These are phyloP conservation scores for Drosophila repletoides DNA, from an alignment of 1,140 invertebrate species.

Conservation along the genomic window DNA sequence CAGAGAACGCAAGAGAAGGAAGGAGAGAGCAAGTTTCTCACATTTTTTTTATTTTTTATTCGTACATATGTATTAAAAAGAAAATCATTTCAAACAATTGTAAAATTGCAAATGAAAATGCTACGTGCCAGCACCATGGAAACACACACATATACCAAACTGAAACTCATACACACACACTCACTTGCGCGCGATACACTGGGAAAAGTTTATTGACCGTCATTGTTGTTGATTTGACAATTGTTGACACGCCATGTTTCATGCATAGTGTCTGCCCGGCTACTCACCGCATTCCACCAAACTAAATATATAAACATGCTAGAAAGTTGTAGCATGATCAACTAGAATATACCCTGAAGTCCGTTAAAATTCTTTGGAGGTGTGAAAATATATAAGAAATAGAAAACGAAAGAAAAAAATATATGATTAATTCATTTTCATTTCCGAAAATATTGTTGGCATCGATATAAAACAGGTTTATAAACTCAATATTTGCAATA, in stretches of 20 bases:
- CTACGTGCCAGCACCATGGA: slow-evolving; percentile 40
- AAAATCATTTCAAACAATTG: slow-evolving; percentile 62
- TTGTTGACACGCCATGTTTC: slow-evolving; percentile 55
- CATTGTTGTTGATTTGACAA: slow-evolving; percentile 76
- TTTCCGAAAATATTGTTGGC: too few species aligned
- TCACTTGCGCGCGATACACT: slow-evolving; percentile 18
- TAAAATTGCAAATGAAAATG: slow-evolving; percentile 65
- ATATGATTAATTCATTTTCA: too few species aligned
- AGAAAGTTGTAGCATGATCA: too few species aligned
- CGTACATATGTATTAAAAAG: slow-evolving; percentile 20
- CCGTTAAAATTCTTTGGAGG: too few species aligned
- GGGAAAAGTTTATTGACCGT: slow-evolving; percentile 75
- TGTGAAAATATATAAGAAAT: too few species aligned
- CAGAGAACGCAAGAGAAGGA: background rate
- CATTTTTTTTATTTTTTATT: slow-evolving; percentile 8
- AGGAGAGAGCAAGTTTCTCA: slow-evolving; percentile 10
- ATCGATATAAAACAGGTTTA: too few species aligned
- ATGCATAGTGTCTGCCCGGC: slow-evolving; percentile 51
- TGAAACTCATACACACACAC: slow-evolving; percentile 3
- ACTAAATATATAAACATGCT: slow-evolving; percentile 1
- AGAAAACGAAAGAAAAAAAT: too few species aligned
- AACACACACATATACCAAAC: slow-evolving; percentile 19
- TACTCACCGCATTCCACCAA: slow-evolving; percentile 7
- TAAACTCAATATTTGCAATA: too few species aligned
- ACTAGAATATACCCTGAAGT: too few species aligned